Conservation (phyloP, 2,113 vertebrate species). For the Chiloscyllium plagiosum region DNA sequence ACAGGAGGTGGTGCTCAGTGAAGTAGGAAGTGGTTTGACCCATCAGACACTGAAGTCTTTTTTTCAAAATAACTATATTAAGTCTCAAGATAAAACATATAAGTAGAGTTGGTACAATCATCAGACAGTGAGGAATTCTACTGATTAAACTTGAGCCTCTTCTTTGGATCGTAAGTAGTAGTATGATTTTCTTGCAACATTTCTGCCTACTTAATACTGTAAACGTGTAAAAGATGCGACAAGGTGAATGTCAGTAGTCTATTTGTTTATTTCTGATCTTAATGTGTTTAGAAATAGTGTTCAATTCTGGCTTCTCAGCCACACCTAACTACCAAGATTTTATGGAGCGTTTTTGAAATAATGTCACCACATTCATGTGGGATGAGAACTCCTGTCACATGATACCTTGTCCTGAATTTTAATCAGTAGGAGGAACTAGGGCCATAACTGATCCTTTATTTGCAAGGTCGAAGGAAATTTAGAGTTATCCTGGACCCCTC, state of each 20-base stretch:
- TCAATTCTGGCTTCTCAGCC: background rate
- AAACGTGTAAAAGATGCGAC: background rate
- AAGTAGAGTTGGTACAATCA: background rate
- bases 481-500: background rate
- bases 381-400: background rate
- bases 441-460: background rate
- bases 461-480: background rate
- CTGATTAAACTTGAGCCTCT: background rate
- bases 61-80: background rate
- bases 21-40: conserved; percentile 28
- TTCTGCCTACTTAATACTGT: background rate
- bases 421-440: background rate
- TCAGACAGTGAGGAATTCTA: background rate
- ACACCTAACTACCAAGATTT: background rate
- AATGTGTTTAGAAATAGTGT: background rate
- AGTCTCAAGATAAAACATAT: background rate
- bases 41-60: background rate
- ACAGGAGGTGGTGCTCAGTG: background rate
- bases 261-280: background rate
- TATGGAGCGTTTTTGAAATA: background rate
- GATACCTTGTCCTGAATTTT: too few species aligned
- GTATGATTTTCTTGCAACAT: background rate
- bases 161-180: background rate
- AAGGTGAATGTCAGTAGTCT: background rate
- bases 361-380: background rate